phyloP scores from a whole-genome alignment of 2,888 invertebrate genomes.

The Herminia tarsipennalis region DNA sequence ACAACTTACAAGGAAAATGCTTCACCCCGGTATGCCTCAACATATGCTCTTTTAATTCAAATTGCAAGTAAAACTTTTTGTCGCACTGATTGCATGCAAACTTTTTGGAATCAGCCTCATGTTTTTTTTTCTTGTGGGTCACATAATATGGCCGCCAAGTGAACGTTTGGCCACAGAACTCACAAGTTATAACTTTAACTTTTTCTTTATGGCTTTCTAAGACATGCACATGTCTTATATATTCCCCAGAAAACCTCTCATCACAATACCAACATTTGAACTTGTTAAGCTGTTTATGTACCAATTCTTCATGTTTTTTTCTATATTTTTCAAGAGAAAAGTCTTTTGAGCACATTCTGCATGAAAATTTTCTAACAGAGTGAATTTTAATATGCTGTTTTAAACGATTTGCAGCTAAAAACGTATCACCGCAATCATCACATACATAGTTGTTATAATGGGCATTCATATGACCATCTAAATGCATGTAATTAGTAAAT shows the following conservation, averaged over 20 bases:
- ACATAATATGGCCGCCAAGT: slow-evolving; percentile 71
- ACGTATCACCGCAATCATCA: slow-evolving; percentile 64
- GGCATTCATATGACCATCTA: slow-evolving; percentile 70
- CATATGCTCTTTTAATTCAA: slow-evolving; percentile 26
- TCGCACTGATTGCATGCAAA: slow-evolving; percentile 50
- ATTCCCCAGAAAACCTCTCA: slow-evolving; percentile 47
- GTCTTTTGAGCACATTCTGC: slow-evolving; percentile 73
- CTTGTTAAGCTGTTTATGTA: slow-evolving; percentile 47
- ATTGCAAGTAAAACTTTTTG: slow-evolving; percentile 20
- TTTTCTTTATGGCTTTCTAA: slow-evolving; percentile 53
- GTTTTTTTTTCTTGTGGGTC: slow-evolving; percentile 66
- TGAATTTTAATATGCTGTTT: slow-evolving; percentile 73
- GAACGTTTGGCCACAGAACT: slow-evolving; percentile 68
- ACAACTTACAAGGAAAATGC: slow-evolving; percentile 22
- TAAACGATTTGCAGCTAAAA: slow-evolving; percentile 47
- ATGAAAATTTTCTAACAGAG: slow-evolving; percentile 66
- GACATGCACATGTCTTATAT: slow-evolving; percentile 55
- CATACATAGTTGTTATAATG: slow-evolving; percentile 71
- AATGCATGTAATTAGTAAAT: slow-evolving; percentile 48
- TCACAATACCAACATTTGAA: slow-evolving; percentile 61
- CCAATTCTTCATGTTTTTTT: slow-evolving; percentile 54
- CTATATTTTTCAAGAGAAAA: slow-evolving; percentile 65
- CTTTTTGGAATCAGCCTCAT: slow-evolving; percentile 46
- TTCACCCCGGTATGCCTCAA: slow-evolving; percentile 9
- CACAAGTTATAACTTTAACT: slow-evolving; percentile 55